phyloP scores from a whole-genome alignment of 2,888 invertebrate genomes.

The Drosophila birchii region DNA sequence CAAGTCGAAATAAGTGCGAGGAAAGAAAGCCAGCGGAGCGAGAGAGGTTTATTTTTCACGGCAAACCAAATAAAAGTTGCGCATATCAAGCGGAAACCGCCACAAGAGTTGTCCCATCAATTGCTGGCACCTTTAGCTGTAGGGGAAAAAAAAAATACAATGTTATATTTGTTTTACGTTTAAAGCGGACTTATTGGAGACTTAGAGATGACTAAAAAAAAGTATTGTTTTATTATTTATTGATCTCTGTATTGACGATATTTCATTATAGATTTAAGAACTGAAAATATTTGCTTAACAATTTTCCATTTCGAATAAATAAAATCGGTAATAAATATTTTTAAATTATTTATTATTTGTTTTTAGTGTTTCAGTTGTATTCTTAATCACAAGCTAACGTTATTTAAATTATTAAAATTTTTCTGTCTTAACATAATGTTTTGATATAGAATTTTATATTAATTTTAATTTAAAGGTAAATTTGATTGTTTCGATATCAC shows the following conservation, averaged over 20 bases:
- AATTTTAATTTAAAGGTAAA: no score
- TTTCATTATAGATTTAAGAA: no score
- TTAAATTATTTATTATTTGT: no score
- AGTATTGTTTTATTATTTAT: neutral
- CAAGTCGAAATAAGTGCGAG: slow-evolving; percentile 66
- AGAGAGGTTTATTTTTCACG: slow-evolving; percentile 35
- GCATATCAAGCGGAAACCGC: slow-evolving; percentile 14
- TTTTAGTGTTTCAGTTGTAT: no score
- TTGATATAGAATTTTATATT: no score
- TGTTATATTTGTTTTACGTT: slow-evolving; percentile 6
- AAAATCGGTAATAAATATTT: no score
- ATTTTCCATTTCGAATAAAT: no score
- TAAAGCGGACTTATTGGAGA: neutral
- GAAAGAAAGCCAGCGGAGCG: slow-evolving; percentile 27
- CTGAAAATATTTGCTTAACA: no score
- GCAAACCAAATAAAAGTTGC: slow-evolving; percentile 39
- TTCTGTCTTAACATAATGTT: no score
- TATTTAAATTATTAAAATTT: no score
- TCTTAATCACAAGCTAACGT: no score
- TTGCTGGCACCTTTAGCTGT: slow-evolving; percentile 13
- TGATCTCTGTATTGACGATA: no score
- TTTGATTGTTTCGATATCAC: neutral
- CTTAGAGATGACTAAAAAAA: neutral
- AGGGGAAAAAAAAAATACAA: neutral
- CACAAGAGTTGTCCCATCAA: slow-evolving; percentile 40